Evolutionary conservation across 2,888 invertebrate species (phyloP).

Genomic region (Pachycephus smyrnensis): DNA sequence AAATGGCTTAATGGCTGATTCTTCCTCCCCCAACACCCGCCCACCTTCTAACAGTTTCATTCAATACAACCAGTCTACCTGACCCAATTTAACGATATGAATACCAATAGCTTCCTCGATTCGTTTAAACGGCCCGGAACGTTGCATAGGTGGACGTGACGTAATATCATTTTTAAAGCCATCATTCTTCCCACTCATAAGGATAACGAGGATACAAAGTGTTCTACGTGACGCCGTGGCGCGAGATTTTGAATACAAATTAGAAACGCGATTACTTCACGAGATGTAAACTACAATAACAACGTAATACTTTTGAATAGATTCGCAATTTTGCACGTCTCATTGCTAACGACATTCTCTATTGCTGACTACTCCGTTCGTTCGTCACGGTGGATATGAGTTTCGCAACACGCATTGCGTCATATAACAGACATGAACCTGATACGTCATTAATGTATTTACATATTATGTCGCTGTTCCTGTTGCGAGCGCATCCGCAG

Average conservation of each 20-base stretch:
- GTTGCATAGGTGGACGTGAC: neutral
- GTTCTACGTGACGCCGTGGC: neutral
- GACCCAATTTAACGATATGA: conserved; percentile 44
- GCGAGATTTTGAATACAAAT: neutral
- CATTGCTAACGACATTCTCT: neutral
- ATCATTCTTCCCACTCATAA: neutral
- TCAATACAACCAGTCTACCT: conserved; percentile 31
- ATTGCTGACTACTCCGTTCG: neutral
- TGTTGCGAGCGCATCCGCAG: conserved; percentile 63
- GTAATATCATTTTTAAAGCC: neutral
- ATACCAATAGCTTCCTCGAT: conserved; percentile 46
- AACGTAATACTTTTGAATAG: neutral
- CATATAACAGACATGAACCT: neutral
- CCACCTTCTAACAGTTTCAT: neutral
- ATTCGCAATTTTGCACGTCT: neutral
- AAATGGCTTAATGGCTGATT: neutral
- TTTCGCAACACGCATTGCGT: neutral
- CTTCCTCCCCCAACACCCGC: neutral
- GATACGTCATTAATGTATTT: conserved; percentile 39
- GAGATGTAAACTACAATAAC: neutral
- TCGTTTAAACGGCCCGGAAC: conserved; percentile 30
- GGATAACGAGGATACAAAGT: neutral
- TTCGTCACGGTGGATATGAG: neutral
- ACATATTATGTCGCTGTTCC: conserved; percentile 65
- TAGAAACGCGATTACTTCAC: neutral